phyloP scores from a whole-genome alignment of 2,113 vertebrate genomes.

The Tenrec ecaudatus region DNA sequence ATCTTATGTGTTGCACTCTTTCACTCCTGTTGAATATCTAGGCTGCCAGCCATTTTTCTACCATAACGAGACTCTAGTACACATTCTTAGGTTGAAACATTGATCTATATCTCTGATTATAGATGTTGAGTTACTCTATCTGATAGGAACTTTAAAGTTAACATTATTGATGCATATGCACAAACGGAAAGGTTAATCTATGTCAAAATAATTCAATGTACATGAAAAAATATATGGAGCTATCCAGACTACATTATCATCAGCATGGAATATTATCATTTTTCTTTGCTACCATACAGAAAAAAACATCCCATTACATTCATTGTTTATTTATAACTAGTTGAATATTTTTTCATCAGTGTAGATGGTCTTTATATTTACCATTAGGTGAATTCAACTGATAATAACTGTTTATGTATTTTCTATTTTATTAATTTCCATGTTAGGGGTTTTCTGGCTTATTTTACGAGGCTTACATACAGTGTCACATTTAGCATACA shows the following conservation, averaged over 20 bases:
- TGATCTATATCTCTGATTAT: neutral
- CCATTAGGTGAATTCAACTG: neutral
- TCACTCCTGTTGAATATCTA: neutral
- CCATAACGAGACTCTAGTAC: neutral
- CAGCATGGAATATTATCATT: neutral
- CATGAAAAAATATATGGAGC: neutral
- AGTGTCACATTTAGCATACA: neutral
- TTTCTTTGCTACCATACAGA: neutral
- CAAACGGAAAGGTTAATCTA: neutral
- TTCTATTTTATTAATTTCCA: neutral
- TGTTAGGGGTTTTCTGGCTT: neutral
- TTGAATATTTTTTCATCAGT: neutral
- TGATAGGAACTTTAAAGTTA: slow-evolving; percentile 1
- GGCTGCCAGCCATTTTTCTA: neutral
- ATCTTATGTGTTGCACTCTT: neutral
- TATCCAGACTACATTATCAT: neutral
- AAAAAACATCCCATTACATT: neutral
- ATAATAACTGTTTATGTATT: neutral
- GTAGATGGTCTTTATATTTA: neutral
- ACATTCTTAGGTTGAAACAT: neutral
- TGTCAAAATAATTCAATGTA: too few species aligned
- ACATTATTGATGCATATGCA: neutral
- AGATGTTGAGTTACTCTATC: neutral
- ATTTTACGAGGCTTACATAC: neutral
- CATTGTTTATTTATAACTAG: slow-evolving; percentile 31